A percentile compares a stretch with the other conserved stretches of the same genome.
These are phyloP conservation scores for Achlya flavicornis DNA, from an alignment of 2,888 invertebrate species.

Conservation along the genomic window DNA sequence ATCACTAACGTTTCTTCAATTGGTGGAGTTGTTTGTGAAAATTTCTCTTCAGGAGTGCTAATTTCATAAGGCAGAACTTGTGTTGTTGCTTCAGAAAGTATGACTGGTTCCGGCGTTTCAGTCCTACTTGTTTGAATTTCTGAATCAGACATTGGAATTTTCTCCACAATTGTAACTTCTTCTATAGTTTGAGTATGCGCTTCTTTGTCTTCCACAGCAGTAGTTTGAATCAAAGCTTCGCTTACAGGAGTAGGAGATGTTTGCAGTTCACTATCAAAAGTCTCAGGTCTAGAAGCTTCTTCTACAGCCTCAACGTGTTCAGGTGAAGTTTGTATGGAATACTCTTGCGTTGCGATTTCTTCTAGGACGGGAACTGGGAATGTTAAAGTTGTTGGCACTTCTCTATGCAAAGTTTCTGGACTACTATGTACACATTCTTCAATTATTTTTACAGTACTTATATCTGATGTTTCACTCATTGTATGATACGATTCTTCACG, in stretches of 20 bases:
- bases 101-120: slow-evolving; percentile 61
- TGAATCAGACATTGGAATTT: slow-evolving; percentile 64
- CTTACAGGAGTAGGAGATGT: slow-evolving; percentile 79
- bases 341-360: slow-evolving; percentile 83
- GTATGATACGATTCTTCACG: slow-evolving; percentile 85
- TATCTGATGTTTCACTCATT: slow-evolving; percentile 83
- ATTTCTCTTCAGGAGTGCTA: slow-evolving; percentile 68
- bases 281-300: slow-evolving; percentile 55
- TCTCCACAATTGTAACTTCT: slow-evolving; percentile 60
- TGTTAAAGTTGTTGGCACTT: slow-evolving; percentile 82
- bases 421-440: slow-evolving; percentile 85
- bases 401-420: slow-evolving; percentile 68
- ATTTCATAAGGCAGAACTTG: slow-evolving; percentile 79
- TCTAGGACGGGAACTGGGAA: slow-evolving; percentile 85
- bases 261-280: slow-evolving; percentile 74
- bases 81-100: slow-evolving; percentile 80
- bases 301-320: slow-evolving; percentile 70
- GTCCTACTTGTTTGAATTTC: slow-evolving; percentile 74
- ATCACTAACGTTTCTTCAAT: slow-evolving; percentile 45
- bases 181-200: slow-evolving; percentile 71
- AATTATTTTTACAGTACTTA: slow-evolving; percentile 85
- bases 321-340: slow-evolving; percentile 84
- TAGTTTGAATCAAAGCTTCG: slow-evolving; percentile 86
- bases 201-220: slow-evolving; percentile 75
- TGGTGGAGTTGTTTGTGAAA: slow-evolving; percentile 77